phyloP scores from a whole-genome alignment of 2,113 vertebrate species.

The Zapus hudsonius region DNA sequence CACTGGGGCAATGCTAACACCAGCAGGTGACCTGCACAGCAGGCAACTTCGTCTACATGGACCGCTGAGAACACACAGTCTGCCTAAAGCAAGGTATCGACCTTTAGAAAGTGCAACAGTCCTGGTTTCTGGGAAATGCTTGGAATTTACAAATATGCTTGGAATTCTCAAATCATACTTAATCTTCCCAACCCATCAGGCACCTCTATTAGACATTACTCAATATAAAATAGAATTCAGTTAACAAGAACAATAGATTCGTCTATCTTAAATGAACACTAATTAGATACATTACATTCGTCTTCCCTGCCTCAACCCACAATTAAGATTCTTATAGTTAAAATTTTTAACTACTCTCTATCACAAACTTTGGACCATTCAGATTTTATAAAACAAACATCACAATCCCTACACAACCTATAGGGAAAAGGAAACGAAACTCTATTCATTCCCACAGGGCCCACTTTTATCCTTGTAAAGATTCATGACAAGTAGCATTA shows the following conservation, averaged over 20 bases:
- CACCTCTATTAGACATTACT: constrained; percentile 22
- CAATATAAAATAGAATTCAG: not conserved
- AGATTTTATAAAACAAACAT: constrained; percentile 32
- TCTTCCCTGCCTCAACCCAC: not conserved
- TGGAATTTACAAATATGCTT: constrained; percentile 49
- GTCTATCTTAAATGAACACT: not conserved
- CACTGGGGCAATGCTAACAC: constrained; percentile 80
- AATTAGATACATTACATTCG: constrained; percentile 4
- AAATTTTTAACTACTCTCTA: not conserved
- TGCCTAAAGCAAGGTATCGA: constrained; percentile 58
- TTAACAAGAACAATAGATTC: not conserved
- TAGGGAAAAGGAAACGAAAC: constrained; percentile 8
- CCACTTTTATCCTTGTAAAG: not conserved
- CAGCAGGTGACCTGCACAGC: constrained; percentile 83
- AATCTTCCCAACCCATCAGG: constrained; percentile 43
- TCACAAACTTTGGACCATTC: constrained; percentile 5
- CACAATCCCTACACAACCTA: not conserved
- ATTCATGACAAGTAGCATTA: not conserved
- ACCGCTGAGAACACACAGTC: constrained; percentile 68
- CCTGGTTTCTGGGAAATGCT: constrained; percentile 51
- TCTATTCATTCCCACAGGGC: not conserved
- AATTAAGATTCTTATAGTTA: constrained; percentile 7
- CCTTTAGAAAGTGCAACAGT: constrained; percentile 9
- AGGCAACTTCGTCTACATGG: constrained; percentile 80
- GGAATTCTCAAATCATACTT: not conserved